Evolutionary conservation across 2,797 vertebrate species (phyloP), one percentile per base, ranked within the genome.

Genomic region (Bufotes viridis): DNA sequence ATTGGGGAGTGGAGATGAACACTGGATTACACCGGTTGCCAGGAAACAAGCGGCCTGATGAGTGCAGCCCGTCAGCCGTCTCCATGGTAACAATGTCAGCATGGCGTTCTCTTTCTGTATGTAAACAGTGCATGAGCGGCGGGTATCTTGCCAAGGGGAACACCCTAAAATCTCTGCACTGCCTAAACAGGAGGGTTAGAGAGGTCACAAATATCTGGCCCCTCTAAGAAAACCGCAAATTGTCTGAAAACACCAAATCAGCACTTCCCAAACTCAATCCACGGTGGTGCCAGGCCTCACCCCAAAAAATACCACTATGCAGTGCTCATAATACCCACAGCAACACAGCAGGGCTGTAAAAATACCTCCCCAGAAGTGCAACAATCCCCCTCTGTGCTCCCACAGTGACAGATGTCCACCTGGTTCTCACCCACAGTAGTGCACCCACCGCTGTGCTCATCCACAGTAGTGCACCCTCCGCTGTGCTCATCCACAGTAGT

Each of bases 71-170:
- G 70, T 76, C 20, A 51, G n/a, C 17, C 1, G 24, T 76, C 57
- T 24, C 78, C 78, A 81, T 87, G 29, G 78, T n/a, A 49, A 78
- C 63, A 11, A 20, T 79, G 72, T 86, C 84, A 69, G 18, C 5
- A 24, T 51, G 72, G 84, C 29, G 42, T n/a, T 29, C 14, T 60
- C 84, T 51, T 49, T 55, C 22, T 76, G 51, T 24, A 53, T 55
- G 51, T 78, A 78, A 55, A 65, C 51, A 51, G 24, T 67, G 74
- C 65, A 24, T 65, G 8, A 53, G 78, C 74, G 34, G 49, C 13
- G 9, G 7, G 75, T 13, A 61, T 81, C 63, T 18, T 87, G 85
- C 65, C 5, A 49, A 78, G 74, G 53, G 58, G 78, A 51, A 63
- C 10, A 15, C 60, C 70, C 51, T 63, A 29, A 75, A 63, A 53